Evolutionary conservation across 35 echinoderm and acorn worm species (phyloP), one percentile per base, ranked within the genome.

Genomic region (Nesometra sesokonis): DNA sequence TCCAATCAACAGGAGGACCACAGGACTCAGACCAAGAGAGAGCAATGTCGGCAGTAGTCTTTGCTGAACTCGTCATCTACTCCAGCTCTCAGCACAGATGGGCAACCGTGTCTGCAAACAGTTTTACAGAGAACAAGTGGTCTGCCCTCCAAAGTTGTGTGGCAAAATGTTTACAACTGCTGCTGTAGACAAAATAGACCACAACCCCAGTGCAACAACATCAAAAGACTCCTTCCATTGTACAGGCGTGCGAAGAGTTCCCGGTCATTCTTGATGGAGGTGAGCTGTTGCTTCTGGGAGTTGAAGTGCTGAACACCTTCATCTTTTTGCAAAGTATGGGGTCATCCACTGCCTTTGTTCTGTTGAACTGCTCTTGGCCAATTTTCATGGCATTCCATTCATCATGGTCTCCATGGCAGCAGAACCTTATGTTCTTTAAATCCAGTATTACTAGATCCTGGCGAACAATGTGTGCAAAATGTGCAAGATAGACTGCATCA

Each of bases 151-250:
- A 7, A 91, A 91, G 35, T 11, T 94, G 80, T 89, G 32, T 76
- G 36, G 77, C 15, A 32, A 32, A 35, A 17, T 91, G 35, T 94
- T 94, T 32, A 94, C 89, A 0, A 91, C 80, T 47, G 85, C 79
- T 4, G 93, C 89, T 91, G 89, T 94, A 11, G 93, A 94, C 36
- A 94, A 91, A 43, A 89, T 91, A 34, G 93, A 91, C 57, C 89
- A 94, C 32, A 94, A 94, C 46, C 93, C 89, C 27, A 91, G 85
- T 46, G 32, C 93, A 30, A 85, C 77, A 81, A 94, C 85, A 85
- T 47, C 92, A 36, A 84, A 87, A 31, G 89, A 94, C n/a, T n/a
- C n/a, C 77, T 8, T 4, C 77, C 77, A 30, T 8, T 78, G 32
- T 78, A 78, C 77, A 78, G 77, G 77, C 77, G 77, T 78, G 77